Percentiles rank a stretch among this genome's conserved stretches.
Conservation (phyloP, 2,888 invertebrate species). For the Nysson spinosus region DNA sequence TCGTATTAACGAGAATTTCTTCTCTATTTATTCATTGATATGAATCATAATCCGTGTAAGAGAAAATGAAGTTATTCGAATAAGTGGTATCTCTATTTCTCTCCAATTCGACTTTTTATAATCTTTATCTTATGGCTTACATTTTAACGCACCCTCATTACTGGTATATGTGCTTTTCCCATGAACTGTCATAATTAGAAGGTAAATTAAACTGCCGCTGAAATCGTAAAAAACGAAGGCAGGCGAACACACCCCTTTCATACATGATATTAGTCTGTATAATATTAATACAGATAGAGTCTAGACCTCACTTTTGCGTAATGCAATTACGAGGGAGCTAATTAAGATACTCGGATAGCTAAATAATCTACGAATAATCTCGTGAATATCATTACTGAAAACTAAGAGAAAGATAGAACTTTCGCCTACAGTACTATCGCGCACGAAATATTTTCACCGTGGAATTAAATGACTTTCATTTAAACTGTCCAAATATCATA, state of each 20-base stretch:
- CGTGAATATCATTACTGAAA: conserved; percentile 28
- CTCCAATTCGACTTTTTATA: conserved; percentile 18
- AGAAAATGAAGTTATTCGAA: too few relatives aligned
- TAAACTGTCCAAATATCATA: too few relatives aligned
- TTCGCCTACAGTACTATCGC: not conserved
- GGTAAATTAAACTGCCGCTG: conserved; percentile 7
- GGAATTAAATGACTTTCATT: too few relatives aligned
- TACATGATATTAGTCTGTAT: conserved; percentile 19
- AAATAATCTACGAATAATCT: conserved; percentile 35
- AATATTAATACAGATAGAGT: conserved; percentile 29
- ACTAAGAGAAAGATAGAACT: not conserved
- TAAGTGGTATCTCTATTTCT: too few relatives aligned
- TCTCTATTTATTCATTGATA: too few relatives aligned
- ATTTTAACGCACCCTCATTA: not conserved
- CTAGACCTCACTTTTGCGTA: conserved; percentile 19
- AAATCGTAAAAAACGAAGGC: conserved; percentile 15
- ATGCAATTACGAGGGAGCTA: conserved; percentile 36
- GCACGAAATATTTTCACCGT: too few relatives aligned
- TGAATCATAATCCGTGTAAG: too few relatives aligned
- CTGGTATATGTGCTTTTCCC: not conserved
- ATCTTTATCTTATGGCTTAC: conserved; percentile 2
- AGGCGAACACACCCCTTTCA: conserved; percentile 12
- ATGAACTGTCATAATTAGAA: not conserved
- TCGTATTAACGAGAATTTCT: too few relatives aligned
- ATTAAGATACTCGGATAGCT: conserved; percentile 40